Evolutionary conservation across 2,797 vertebrate species (phyloP).

Genomic region (Holocentrus rufus): DNA sequence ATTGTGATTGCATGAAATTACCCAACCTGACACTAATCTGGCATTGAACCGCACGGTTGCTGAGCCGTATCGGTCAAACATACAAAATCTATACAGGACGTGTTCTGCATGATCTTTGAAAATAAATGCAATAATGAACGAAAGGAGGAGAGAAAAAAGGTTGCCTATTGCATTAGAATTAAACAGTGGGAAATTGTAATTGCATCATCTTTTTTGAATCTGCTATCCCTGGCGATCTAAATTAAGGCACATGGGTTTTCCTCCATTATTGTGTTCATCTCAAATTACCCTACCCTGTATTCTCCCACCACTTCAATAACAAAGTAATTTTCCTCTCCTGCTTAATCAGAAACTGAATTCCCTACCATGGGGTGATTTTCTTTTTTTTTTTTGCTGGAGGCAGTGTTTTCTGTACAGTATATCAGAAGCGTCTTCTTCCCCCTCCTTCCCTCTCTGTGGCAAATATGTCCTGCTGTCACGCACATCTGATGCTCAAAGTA

Average conservation of each 20-base stretch:
- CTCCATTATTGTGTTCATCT: conserved; percentile 44
- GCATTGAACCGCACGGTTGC: neutral
- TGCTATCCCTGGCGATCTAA: conserved; percentile 17
- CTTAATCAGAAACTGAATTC: conserved; percentile 29
- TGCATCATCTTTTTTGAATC: conserved; percentile 39
- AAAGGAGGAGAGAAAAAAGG: neutral
- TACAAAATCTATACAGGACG: neutral
- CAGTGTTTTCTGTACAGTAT: conserved; percentile 53
- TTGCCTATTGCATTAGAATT: neutral
- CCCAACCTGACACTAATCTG: neutral
- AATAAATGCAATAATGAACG: neutral
- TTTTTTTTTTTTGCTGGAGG: conserved; percentile 42
- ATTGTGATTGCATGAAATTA: conserved; percentile 40
- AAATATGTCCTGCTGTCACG: conserved; percentile 14
- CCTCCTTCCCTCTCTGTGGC: conserved; percentile 25
- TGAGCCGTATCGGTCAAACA: neutral
- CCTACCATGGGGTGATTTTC: conserved; percentile 30
- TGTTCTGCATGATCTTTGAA: neutral
- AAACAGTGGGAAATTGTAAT: conserved; percentile 15
- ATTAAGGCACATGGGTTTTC: conserved; percentile 53
- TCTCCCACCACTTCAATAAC: conserved; percentile 24
- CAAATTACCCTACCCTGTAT: conserved; percentile 21
- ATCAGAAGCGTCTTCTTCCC: conserved; percentile 27
- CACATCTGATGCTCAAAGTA: conserved; percentile 13
- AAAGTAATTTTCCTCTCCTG: conserved; percentile 46